Percentiles rank a stretch among this genome's conserved stretches.
Conservation (phyloP, 2,797 vertebrate species). For the Smutsia temminckii region DNA sequence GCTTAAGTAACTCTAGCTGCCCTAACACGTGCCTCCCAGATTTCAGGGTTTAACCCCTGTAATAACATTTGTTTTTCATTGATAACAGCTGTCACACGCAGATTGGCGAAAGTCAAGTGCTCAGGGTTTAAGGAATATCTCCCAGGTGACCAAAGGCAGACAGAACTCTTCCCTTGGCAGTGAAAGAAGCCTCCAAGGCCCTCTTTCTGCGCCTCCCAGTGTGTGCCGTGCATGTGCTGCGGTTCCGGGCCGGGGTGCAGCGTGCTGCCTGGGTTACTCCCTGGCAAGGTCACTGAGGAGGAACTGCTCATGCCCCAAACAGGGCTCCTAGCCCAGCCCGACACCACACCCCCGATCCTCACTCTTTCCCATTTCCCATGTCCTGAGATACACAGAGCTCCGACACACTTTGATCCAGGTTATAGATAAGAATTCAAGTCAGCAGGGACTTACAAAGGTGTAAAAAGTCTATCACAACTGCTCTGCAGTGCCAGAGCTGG, state of each 20-base stretch:
- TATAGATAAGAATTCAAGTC: constrained; percentile 35
- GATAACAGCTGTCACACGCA: background rate
- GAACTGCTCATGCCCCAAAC: background rate
- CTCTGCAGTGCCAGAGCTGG: background rate
- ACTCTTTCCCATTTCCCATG: background rate
- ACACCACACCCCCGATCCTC: background rate
- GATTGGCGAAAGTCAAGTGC: background rate
- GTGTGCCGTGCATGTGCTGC: fast-evolving
- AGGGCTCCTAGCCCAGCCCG: background rate
- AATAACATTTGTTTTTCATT: constrained; percentile 33
- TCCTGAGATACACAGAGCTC: background rate
- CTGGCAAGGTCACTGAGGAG: background rate
- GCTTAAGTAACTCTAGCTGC: constrained; percentile 21
- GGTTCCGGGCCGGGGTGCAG: fast-evolving
- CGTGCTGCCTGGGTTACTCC: fast-evolving
- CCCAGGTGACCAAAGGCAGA: background rate
- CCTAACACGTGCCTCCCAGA: constrained; percentile 9
- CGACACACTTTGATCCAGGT: background rate
- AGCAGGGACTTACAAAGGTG: background rate
- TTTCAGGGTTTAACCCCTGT: constrained; percentile 21
- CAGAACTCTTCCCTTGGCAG: background rate
- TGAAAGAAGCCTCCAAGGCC: background rate
- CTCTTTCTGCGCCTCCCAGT: background rate
- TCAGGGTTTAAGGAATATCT: background rate
- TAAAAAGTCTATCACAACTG: background rate